Percentiles rank a stretch among this genome's conserved stretches.
Evolutionary conservation across 2,797 vertebrate genomes (phyloP).

Genomic region (Chrosomus eos): DNA sequence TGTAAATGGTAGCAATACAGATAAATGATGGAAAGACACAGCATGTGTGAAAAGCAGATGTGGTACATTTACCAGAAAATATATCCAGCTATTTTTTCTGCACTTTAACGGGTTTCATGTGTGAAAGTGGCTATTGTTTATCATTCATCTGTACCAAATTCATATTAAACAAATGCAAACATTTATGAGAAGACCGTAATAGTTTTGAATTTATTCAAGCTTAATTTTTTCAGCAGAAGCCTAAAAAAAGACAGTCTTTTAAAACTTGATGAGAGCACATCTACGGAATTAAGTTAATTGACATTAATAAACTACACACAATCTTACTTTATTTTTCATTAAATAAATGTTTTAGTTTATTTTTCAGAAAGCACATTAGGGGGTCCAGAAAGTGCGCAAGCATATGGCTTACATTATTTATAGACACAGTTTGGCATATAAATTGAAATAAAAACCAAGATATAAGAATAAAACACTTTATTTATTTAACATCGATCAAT

Average conservation of each 20-base stretch:
- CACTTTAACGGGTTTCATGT: neutral
- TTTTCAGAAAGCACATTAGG: neutral
- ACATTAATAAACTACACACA: slow-evolving; percentile 1
- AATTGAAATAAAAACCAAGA: slow-evolving; percentile 61
- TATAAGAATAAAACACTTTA: slow-evolving; percentile 72
- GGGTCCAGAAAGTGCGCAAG: neutral
- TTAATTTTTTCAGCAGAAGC: neutral
- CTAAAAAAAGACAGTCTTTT: neutral
- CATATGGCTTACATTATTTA: neutral
- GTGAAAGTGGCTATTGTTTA: slow-evolving; percentile 11
- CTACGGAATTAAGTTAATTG: neutral
- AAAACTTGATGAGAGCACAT: neutral
- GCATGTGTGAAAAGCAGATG: neutral
- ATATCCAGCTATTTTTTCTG: neutral
- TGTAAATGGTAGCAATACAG: neutral
- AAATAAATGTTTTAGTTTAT: neutral
- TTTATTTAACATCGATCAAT: slow-evolving; percentile 76
- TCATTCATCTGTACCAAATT: neutral
- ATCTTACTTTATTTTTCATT: slow-evolving; percentile 5
- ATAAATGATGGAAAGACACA: neutral
- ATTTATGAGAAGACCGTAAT: neutral
- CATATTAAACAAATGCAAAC: neutral
- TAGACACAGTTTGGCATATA: slow-evolving; percentile 19
- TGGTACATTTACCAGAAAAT: neutral
- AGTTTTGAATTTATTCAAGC: neutral